Base-by-base conservation (phyloP, 92 coral and sea anemone genomes). In the Siderastrea radians region DNA sequence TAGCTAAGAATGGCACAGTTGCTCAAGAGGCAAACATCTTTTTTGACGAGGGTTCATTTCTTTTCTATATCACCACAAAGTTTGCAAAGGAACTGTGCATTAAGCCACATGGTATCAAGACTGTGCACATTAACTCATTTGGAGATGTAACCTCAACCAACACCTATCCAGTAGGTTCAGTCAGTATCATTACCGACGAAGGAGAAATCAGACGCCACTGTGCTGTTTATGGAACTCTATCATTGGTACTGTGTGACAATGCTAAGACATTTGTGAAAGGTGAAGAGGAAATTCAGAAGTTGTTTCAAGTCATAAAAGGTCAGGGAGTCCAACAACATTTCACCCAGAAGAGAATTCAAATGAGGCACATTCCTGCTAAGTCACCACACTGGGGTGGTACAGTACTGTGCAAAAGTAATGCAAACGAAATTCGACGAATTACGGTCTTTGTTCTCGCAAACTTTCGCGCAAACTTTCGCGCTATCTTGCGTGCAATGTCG, bases 31-130 rank as follows among this genome's bases (percentile, higher is more conserved):
- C 88, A 63, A 89, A 88, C 65, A 58, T 65, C n/a, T 82, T 89
- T 49, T 52, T 89, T 66, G 88, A 89, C 54, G 88, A 82, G 48
- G 92, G 88, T 55, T 82, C 53, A 12, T 83, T 84, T 53, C 76
- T 89, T 78, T 89, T 84, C 2, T 89, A 89, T 84, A 89, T 83
- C 60, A 73, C 88, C 38, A 83, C 88, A 54, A 71, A 89, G 74
- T 68, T 83, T 55, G 88, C 92, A 19, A 86, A 89, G 79, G 66
- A 89, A 65, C 74, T 83, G 64, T 81, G 74, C 60, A 75, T 89
- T 45, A 76, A 75, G 7, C 88, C 92, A 46, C 79, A 11, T 57
- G 75, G 88, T 65, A 68, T 66, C 43, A 82, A 82, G 75, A 89
- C 88, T 62, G 65, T 83, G 74, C 55, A 70, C n/a, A 78, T 88